A percentile compares a stretch with the other conserved stretches of the same genome.
Evolutionary conservation across 2,888 invertebrate species (phyloP).

Genomic region (Fabriciana adippe): DNA sequence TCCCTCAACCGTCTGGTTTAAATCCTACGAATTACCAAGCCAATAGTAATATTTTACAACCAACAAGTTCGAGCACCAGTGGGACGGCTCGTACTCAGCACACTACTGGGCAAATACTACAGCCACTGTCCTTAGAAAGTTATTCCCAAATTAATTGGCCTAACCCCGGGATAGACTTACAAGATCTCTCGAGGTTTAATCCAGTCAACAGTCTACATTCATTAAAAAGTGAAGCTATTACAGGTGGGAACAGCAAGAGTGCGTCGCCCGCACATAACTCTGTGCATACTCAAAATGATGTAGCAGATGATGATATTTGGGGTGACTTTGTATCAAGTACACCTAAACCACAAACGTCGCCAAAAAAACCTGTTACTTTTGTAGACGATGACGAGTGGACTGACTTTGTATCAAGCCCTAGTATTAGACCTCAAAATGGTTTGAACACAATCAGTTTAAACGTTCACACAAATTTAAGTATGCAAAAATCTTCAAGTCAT

Average conservation of each 20-base stretch:
- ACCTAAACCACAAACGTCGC: slow-evolving; percentile 56
- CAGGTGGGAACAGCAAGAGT: slow-evolving; percentile 56
- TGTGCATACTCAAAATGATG: slow-evolving; percentile 50
- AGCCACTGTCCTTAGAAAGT: slow-evolving; percentile 75
- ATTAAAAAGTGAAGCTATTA: slow-evolving; percentile 64
- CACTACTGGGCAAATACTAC: slow-evolving; percentile 71
- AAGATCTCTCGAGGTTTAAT: slow-evolving; percentile 76
- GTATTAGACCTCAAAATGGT: slow-evolving; percentile 70
- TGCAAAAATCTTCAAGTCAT: slow-evolving; percentile 58
- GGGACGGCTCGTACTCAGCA: slow-evolving; percentile 51
- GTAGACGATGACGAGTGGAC: slow-evolving; percentile 78
- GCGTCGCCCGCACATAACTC: slow-evolving; percentile 63
- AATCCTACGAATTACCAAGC: slow-evolving; percentile 48
- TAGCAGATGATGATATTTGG: slow-evolving; percentile 82
- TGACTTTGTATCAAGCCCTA: slow-evolving; percentile 75
- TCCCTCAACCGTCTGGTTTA: slow-evolving; percentile 12
- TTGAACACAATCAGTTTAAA: slow-evolving; percentile 76
- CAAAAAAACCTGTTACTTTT: slow-evolving; percentile 56
- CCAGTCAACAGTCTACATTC: slow-evolving; percentile 75
- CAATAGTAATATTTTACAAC: slow-evolving; percentile 56
- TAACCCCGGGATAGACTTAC: slow-evolving; percentile 81
- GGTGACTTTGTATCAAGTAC: slow-evolving; percentile 83
- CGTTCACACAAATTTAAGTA: slow-evolving; percentile 70
- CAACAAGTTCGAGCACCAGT: slow-evolving; percentile 49
- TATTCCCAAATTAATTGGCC: slow-evolving; percentile 84